These are phyloP conservation scores for Meloidogyne hapla DNA, from an alignment of 1,140 invertebrate genomes.

Conservation along the genomic window DNA sequence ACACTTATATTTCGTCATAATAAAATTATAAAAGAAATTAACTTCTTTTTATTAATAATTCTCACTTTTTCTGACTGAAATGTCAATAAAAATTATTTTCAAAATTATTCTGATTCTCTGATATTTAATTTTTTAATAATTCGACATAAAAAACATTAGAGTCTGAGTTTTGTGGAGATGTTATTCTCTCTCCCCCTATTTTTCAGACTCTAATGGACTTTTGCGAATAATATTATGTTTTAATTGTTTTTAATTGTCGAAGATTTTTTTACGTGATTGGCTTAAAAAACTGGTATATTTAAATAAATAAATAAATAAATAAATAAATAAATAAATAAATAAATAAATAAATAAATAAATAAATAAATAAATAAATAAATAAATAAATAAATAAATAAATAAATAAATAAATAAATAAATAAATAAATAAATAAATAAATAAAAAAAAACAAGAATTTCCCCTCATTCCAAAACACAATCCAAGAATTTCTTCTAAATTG, in stretches of 20 bases:
- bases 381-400: no score
- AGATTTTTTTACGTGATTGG: not conserved
- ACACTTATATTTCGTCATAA: no score
- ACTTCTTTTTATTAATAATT: not conserved
- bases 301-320: no score
- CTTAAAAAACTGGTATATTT: slow-evolving; percentile 2
- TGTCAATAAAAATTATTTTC: slow-evolving; percentile 6
- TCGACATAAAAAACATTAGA: not conserved
- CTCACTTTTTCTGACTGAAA: not conserved
- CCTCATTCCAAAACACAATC: not conserved
- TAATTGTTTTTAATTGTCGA: not conserved
- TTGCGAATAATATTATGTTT: not conserved
- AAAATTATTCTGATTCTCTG: not conserved
- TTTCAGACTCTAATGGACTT: not conserved
- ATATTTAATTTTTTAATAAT: not conserved
- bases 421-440: no score
- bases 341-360: no score
- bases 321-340: no score
- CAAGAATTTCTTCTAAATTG: not conserved
- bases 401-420: no score
- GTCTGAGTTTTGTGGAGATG: not conserved
- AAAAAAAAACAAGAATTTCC: not conserved
- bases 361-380: no score
- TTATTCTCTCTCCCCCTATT: not conserved
- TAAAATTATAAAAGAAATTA: not conserved